Evolutionary conservation across 2,113 vertebrate genomes (phyloP), one percentile per base, ranked within the genome.

Genomic region (Cottus gobio): DNA sequence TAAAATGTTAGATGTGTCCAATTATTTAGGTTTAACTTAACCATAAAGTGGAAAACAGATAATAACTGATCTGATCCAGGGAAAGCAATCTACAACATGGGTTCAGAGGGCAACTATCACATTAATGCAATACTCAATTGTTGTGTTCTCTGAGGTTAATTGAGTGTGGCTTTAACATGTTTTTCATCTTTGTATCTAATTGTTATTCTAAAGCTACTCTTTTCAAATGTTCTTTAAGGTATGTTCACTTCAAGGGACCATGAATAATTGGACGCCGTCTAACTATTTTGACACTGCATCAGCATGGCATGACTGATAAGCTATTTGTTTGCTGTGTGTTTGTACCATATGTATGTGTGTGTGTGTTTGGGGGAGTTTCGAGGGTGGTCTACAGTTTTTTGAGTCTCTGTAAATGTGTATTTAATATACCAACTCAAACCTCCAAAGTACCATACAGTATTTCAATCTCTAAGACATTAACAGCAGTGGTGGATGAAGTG

Each of bases 241-340:
- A 30, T 65, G 5, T 30, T 18, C 6, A 79, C 8, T 52, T 71
- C n/a, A 48, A 75, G 39, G 15, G 12, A 85, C 58, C 36, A 58
- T 84, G 90, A 87, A 86, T 92, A 89, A 90, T 90, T 92, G 90
- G 87, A 89, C 48, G 65, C 42, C 37, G 46, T 82, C 78, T 83
- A 83, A 85, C 67, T 77, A 46, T 71, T 79, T 73, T 68, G 26
- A 76, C 62, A 75, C 71, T 13, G 65, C 69, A 52, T 71, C 69
- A 46, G 73, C 86, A 85, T 85, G 72, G 81, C 80, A 78, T 84
- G 83, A 36, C 64, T 83, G 54, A 50, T 12, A 61, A 10, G 13
- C 6, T 22, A 60, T 31, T 44, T 71, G 26, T 42, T 36, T 70
- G 37, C 13, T 7, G 13, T 75, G 42, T 34, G 34, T 69, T 28